phyloP scores from a whole-genome alignment of 2,797 vertebrate genomes.

The Acanthopagrus latus region DNA sequence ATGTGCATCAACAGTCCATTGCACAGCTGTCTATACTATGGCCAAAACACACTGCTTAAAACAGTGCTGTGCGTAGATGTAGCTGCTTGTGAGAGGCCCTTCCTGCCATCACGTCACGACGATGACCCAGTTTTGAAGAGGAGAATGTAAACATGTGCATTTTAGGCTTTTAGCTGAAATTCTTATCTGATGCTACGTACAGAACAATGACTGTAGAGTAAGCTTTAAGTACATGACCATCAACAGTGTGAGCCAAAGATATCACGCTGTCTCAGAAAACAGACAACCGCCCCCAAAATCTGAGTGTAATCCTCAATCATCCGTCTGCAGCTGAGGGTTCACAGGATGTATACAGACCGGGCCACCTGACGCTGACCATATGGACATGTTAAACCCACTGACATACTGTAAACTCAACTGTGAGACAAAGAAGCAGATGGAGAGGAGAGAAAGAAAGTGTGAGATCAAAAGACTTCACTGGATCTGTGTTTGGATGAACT shows the following conservation, averaged over 20 bases:
- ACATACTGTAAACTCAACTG: conserved; percentile 14
- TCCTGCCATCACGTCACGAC: not conserved
- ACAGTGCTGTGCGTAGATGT: not conserved
- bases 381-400: conserved; percentile 35
- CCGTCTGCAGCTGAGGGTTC: conserved; percentile 36
- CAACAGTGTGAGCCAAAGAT: not conserved
- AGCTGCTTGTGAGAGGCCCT: not conserved
- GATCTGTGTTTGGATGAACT: not conserved
- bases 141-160: conserved; percentile 34
- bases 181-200: not conserved
- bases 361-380: conserved; percentile 27
- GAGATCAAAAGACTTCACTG: not conserved
- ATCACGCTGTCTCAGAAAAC: not conserved
- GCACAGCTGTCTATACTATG: not conserved
- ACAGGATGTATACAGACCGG: conserved; percentile 4
- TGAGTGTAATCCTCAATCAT: conserved; percentile 21
- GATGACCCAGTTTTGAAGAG: conserved; percentile 18
- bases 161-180: not conserved
- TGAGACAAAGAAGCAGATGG: not conserved
- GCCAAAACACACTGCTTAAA: not conserved
- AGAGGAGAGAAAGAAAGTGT: not conserved
- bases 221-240: not conserved
- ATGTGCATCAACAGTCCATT: not conserved
- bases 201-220: not conserved
- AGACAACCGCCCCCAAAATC: conserved; percentile 18